Evolutionary conservation across 2,888 invertebrate genomes (phyloP).

Genomic region (Subacronicta megacephala): DNA sequence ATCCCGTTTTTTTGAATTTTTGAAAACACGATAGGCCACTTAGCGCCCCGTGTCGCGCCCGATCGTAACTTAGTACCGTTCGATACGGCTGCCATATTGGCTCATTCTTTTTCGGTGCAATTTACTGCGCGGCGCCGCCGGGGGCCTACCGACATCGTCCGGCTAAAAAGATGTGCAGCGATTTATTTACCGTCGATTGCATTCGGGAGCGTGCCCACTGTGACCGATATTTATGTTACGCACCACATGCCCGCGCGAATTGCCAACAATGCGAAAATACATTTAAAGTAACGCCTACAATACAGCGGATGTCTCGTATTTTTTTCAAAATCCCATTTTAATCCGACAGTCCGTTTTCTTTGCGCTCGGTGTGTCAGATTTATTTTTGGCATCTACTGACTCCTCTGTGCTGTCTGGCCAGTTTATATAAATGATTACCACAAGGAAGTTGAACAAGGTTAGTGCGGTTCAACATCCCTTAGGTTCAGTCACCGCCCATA

Average conservation of each 20-base stretch:
- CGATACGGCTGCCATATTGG: constrained; percentile 84
- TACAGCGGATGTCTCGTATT: constrained; percentile 77
- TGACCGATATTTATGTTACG: constrained; percentile 83
- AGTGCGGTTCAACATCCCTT: constrained; percentile 55
- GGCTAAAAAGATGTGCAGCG: constrained; percentile 78
- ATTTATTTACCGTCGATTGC: constrained; percentile 81
- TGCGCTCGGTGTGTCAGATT: constrained; percentile 69
- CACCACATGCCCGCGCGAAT: constrained; percentile 71
- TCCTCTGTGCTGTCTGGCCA: constrained; percentile 42
- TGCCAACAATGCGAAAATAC: constrained; percentile 84
- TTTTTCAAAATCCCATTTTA: constrained; percentile 78
- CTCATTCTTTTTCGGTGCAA: constrained; percentile 84
- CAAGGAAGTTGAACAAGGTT: constrained; percentile 55
- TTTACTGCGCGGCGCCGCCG: constrained; percentile 81
- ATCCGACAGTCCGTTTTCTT: constrained; percentile 63
- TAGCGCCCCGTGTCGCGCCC: constrained; percentile 81
- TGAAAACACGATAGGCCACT: constrained; percentile 88
- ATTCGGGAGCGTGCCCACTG: constrained; percentile 83
- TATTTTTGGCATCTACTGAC: constrained; percentile 65
- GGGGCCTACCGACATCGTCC: constrained; percentile 74
- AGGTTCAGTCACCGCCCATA: constrained; percentile 51
- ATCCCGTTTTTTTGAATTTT: constrained; percentile 80
- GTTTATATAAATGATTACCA: constrained; percentile 51
- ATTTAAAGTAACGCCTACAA: constrained; percentile 81
- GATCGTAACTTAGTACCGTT: constrained; percentile 84